phyloP scores from a whole-genome alignment of 2,888 invertebrate genomes.

The Melolontha melolontha region DNA sequence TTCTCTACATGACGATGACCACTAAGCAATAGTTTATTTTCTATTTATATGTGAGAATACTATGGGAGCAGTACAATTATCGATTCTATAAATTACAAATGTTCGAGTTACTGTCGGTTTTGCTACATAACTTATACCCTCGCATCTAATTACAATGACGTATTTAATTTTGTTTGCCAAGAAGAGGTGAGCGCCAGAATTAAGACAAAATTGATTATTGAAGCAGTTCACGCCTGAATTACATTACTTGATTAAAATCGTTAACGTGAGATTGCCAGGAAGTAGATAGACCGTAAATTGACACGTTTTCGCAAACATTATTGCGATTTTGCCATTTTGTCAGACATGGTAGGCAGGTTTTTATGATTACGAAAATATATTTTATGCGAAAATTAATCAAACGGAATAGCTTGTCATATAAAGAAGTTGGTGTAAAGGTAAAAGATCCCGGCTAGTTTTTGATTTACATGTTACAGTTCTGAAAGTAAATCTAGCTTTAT shows the following conservation, averaged over 20 bases:
- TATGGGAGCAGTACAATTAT: background rate
- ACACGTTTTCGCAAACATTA: background rate
- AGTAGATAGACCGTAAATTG: slow-evolving; percentile 1
- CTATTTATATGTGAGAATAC: too few species aligned
- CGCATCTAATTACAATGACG: slow-evolving; percentile 5
- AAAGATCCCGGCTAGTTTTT: too few species aligned
- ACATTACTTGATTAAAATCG: slow-evolving; percentile 35
- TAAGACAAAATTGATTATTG: slow-evolving; percentile 25
- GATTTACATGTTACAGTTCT: too few species aligned
- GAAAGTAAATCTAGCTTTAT: too few species aligned
- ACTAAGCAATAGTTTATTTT: too few species aligned
- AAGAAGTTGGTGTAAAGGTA: too few species aligned
- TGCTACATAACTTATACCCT: slow-evolving; percentile 1
- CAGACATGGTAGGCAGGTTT: too few species aligned
- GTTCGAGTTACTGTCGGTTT: background rate
- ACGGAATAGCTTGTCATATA: too few species aligned
- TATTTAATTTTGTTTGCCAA: slow-evolving; percentile 15
- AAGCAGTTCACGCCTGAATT: slow-evolving; percentile 25
- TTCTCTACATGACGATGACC: too few species aligned
- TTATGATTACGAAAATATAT: too few species aligned
- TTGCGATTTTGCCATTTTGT: background rate
- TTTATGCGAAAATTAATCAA: too few species aligned
- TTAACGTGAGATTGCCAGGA: slow-evolving; percentile 5
- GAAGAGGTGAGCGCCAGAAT: slow-evolving; percentile 8
- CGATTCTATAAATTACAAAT: background rate